Percentiles rank a stretch among this genome's conserved stretches.
Evolutionary conservation across 2,113 vertebrate species (phyloP).

Genomic region (Lophura nycthemera): DNA sequence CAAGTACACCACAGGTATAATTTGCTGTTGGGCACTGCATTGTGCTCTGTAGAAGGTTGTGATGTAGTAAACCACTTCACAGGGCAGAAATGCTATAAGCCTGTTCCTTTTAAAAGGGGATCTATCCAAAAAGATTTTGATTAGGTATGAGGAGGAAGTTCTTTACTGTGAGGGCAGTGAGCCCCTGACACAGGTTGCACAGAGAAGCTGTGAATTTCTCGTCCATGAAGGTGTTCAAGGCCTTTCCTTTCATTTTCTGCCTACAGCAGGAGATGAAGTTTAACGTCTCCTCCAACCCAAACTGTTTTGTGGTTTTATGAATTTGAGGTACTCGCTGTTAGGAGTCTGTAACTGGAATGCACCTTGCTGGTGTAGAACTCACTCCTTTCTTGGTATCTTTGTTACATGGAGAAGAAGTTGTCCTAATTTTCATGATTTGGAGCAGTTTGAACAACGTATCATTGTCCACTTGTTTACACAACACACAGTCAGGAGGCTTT

Average conservation of each 20-base stretch:
- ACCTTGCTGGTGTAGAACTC: not conserved
- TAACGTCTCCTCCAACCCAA: not conserved
- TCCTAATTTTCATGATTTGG: not conserved
- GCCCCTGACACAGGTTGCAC: not conserved
- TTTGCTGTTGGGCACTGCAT: not conserved
- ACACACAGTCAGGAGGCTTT: not conserved
- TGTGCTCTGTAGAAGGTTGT: not conserved
- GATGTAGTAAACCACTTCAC: accelerated
- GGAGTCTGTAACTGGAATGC: not conserved
- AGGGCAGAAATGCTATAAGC: not conserved
- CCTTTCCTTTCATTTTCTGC: not conserved
- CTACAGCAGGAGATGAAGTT: not conserved
- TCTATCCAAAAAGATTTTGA: not conserved
- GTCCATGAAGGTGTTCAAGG: not conserved
- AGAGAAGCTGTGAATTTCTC: not conserved
- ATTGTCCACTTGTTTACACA: not conserved
- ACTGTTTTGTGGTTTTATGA: not conserved
- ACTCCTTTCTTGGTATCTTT: not conserved
- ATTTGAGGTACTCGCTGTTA: not conserved
- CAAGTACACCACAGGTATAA: not conserved
- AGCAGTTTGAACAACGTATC: not conserved
- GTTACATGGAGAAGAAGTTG: not conserved
- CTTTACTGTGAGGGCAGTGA: not conserved
- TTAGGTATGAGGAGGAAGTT: not conserved
- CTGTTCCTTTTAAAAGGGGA: not conserved